A percentile compares a stretch with the other conserved stretches of the same genome.
phyloP scores from a whole-genome alignment of 2,797 vertebrate genomes.

The Cirrhinus molitorella region DNA sequence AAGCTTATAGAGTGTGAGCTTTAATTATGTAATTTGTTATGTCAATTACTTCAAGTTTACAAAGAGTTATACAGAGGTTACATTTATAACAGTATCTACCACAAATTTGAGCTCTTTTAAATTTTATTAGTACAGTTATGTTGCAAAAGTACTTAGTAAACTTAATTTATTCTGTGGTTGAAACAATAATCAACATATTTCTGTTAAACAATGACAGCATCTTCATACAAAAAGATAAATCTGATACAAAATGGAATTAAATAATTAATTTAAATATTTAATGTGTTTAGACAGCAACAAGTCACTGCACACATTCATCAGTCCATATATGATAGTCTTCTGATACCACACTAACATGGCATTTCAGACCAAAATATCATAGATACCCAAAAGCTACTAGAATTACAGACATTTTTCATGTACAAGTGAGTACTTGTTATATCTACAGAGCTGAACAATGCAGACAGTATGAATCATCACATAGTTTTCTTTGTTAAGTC shows the following conservation, averaged over 20 bases:
- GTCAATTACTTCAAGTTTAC: background rate
- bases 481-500: constrained; percentile 11
- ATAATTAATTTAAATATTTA: background rate
- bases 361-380: background rate
- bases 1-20: background rate
- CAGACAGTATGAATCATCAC: background rate
- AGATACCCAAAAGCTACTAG: background rate
- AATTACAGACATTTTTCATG: background rate
- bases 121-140: background rate
- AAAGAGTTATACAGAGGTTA: background rate
- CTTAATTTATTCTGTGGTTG: background rate
- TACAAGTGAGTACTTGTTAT: constrained; percentile 22
- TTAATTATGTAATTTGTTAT: background rate
- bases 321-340: background rate
- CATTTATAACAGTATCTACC: background rate
- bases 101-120: background rate
- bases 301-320: background rate
- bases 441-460: background rate
- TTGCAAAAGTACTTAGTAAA: background rate
- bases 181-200: background rate
- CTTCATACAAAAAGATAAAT: background rate
- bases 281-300: background rate
- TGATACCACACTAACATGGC: background rate
- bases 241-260: background rate
- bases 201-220: background rate